These are phyloP conservation scores for Kryphioiulus occultus DNA, from an alignment of 2,888 invertebrate species.

Conservation along the genomic window DNA sequence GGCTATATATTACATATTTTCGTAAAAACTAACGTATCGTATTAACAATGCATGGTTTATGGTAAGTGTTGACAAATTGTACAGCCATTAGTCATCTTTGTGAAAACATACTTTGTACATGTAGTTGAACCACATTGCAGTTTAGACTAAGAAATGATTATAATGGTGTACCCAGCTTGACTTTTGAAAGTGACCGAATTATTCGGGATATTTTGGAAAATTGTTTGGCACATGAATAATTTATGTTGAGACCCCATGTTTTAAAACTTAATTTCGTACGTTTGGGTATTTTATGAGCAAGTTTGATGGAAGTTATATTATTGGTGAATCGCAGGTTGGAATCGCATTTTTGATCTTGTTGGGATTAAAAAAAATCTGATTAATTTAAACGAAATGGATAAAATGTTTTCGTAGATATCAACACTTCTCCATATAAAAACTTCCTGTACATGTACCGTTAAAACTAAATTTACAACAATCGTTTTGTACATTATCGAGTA, in stretches of 20 bases:
- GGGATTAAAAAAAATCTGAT: no score
- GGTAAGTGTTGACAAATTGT: not conserved
- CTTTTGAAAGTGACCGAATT: not conserved
- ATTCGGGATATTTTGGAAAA: not conserved
- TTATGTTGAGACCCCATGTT: no score
- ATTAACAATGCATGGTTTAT: not conserved
- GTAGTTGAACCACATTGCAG: not conserved
- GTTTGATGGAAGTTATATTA: no score
- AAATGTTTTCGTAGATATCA: not conserved
- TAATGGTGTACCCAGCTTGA: not conserved
- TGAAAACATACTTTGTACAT: no score
- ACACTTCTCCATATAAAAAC: not conserved
- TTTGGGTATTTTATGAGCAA: no score
- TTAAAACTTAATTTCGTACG: no score
- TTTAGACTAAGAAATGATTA: not conserved
- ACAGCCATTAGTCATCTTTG: not conserved
- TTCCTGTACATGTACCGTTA: not conserved
- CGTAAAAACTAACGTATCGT: not conserved
- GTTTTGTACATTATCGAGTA: not conserved
- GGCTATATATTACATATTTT: constrained; percentile 2
- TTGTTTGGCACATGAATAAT: not conserved
- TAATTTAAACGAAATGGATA: not conserved
- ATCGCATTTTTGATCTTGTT: no score
- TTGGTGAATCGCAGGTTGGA: no score
- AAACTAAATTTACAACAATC: not conserved